These are phyloP conservation scores for Pangasius sanitwongsei DNA, from an alignment of 2,797 vertebrate genomes.

Conservation along the genomic window DNA sequence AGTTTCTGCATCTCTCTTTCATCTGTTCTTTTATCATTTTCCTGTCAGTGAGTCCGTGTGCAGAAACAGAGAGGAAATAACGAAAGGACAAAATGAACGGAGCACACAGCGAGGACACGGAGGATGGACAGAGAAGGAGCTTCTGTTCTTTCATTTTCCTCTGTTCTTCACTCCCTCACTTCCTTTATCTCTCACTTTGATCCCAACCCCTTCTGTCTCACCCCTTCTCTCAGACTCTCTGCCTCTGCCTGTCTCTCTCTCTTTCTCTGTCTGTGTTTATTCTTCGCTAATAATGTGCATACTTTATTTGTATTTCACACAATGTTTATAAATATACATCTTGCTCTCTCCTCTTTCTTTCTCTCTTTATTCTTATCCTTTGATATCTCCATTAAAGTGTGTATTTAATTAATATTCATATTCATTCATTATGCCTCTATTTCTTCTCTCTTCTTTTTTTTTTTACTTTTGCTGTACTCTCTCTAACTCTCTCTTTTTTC, in stretches of 20 bases:
- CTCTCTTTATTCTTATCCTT: too few species aligned
- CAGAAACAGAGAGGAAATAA: constrained; percentile 49
- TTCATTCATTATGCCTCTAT: neutral
- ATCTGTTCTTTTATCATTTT: constrained; percentile 27
- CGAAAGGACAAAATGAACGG: constrained; percentile 50
- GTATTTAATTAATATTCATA: neutral
- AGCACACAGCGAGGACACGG: constrained; percentile 38
- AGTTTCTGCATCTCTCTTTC: constrained; percentile 43
- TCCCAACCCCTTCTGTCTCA: constrained; percentile 14
- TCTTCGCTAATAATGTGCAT: neutral
- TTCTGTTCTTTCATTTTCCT: constrained; percentile 66
- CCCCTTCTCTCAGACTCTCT: constrained; percentile 30
- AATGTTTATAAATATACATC: neutral
- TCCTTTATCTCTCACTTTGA: constrained; percentile 47
- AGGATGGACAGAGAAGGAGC: constrained; percentile 42
- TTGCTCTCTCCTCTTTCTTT: constrained; percentile 16
- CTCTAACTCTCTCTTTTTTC: too few species aligned
- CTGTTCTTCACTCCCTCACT: constrained; percentile 37
- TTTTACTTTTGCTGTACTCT: neutral
- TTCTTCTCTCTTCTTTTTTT: neutral
- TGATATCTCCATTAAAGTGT: neutral
- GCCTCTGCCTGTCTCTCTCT: constrained; percentile 20
- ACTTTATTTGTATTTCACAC: constrained; percentile 3
- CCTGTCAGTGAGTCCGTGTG: constrained; percentile 27
- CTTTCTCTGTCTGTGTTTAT: constrained; percentile 27